A percentile compares a stretch with the other conserved stretches of the same genome.
These are phyloP conservation scores for Elmis aenea DNA, from an alignment of 2,888 invertebrate genomes.

Conservation along the genomic window DNA sequence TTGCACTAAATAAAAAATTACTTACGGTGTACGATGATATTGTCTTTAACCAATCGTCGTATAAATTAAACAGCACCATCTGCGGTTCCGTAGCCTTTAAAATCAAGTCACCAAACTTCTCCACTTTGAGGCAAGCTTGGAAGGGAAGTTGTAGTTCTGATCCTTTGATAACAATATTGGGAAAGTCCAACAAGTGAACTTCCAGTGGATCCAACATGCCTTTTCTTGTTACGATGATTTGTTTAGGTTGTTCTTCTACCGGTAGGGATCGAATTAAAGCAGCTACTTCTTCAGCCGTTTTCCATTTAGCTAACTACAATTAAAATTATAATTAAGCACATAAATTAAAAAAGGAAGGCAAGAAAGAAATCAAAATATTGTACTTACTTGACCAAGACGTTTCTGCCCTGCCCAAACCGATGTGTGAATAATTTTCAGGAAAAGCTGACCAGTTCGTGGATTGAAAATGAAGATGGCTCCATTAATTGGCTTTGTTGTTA, in stretches of 20 bases:
- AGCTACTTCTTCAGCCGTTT: constrained; percentile 99
- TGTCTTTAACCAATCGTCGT: constrained; percentile 99
- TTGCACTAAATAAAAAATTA: constrained; percentile 11
- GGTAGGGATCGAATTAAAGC: constrained; percentile 97
- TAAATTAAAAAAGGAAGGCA: neutral
- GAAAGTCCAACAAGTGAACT: constrained; percentile 99
- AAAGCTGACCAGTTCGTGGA: constrained; percentile 96
- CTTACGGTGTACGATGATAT: constrained; percentile 94
- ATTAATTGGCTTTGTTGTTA: constrained; percentile 99
- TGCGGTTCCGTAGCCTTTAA: constrained; percentile 99
- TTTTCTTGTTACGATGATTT: constrained; percentile 98
- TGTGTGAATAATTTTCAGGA: constrained; percentile 99
- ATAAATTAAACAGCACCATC: constrained; percentile 99
- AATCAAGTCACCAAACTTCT: constrained; percentile 98
- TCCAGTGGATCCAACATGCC: constrained; percentile 99
- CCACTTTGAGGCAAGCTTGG: constrained; percentile 97
- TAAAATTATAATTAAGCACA: neutral
- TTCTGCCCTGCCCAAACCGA: constrained; percentile 99
- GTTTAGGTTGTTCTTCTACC: constrained; percentile 99
- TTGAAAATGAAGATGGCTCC: constrained; percentile 99
- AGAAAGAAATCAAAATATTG: constrained; percentile 5
- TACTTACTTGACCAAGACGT: constrained; percentile 89
- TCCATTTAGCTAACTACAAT: constrained; percentile 92
- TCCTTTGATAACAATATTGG: constrained; percentile 99
- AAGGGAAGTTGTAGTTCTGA: constrained; percentile 97